Base-by-base conservation (phyloP, 2,113 vertebrate species). In the Varanus komodoensis region DNA sequence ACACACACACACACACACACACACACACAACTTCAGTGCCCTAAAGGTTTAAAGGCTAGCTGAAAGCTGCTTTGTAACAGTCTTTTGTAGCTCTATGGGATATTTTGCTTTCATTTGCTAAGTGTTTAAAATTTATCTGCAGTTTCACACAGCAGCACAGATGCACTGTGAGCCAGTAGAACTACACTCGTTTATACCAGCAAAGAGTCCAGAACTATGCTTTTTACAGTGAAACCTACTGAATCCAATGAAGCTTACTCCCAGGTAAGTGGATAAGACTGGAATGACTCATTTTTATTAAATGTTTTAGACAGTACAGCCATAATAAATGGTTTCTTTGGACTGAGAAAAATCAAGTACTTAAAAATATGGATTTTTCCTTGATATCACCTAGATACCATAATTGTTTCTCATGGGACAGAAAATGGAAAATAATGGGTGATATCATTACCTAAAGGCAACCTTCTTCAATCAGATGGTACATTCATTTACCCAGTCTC, bases 21-120 rank as follows among this genome's bases (percentile, higher is more conserved):
- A 67, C 54, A 86, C 82, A 50, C 50, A 21, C 29, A 71, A 89
- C 23, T 92, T 34, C 25, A 44, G 89, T 95, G 54, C 67, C 92
- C 80, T 15, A 69, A 71, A 92, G 88, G 92, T 48, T 75, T 86
- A 91, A 83, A 94, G 11, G 73, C 81, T 75, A 84, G 75, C 0
- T 4, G 86, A 95, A 94, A 95, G 79, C 34, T 69, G 89, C 93
- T 95, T 87, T 86, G 29, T 87, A 91, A 79, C 50, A 74, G 23
- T 80, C 93, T 83, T 93, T 87, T 85, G 15, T 77, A 85, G 74
- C 69, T 85, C 82, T 85, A 93, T 90, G 89, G 93, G 93, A 94
- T 61, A 1, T 75, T 52, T 93, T 91, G 71, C 61, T 78, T 86
- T 94, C 86, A 93, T 73, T 94, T 87, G 64, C 89, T 92, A 95